Evolutionary conservation across 2,113 vertebrate genomes (phyloP), one percentile per base, ranked within the genome.

Genomic region (Thryonomys swinderianus): DNA sequence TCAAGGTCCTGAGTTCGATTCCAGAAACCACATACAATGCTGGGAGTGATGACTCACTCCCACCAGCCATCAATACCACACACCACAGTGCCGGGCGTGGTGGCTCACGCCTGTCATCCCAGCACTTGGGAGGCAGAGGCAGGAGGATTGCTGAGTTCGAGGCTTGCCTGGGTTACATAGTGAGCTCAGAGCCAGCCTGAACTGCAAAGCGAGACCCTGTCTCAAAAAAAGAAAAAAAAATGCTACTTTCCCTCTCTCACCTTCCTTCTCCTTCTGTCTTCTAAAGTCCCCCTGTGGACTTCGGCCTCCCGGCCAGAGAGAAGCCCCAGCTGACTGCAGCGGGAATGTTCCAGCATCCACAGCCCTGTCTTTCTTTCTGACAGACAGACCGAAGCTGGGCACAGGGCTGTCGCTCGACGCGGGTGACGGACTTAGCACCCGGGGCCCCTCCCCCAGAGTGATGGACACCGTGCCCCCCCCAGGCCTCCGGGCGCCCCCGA

Each of bases 351-450:
- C 96, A 34, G 80, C 3, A 7, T 42, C 85, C 0, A 4, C 0
- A 53, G 96, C 93, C 93, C 55, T 73, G 51, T 18, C 12, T 96
- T 95, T 96, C 96, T 96, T 91, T 94, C 59, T 84, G n/a, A n/a
- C 82, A 95, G 93, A 74, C 69, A 86, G 78, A 96, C 81, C 80
- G 92, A 94, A 82, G 82, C 21, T 51, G 11, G 94, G 95, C 93
- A 21, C 8, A n/a, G 30, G 4, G 0, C 6, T 55, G 5, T 94
- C 4, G 5, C 73, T 62, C 3, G 34, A 0, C 94, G 3, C 17
- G 7, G 62, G 74, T 51, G 76, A 76, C 1, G 37, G 32, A 37
- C 73, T 69, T 11, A 23, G 7, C 17, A 0, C 7, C 0, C 81
- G 78, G 74, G 57, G 78, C 81, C 67, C 51, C 79, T 85, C 48